Evolutionary conservation across 2,797 vertebrate genomes (phyloP).

Genomic region (Poecilia wingei): DNA sequence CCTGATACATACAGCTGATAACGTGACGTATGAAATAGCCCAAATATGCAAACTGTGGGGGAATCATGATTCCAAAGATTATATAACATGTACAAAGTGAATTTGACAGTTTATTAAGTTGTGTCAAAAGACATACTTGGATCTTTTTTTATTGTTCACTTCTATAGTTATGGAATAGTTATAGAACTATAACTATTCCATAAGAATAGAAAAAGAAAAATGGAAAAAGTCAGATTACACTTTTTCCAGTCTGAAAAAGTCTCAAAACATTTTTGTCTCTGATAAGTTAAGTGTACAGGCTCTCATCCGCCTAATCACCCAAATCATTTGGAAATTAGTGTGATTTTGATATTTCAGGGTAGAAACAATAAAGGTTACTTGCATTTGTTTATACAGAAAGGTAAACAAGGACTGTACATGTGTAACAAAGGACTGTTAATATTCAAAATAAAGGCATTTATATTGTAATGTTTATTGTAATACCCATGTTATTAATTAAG

Average conservation of each 20-base stretch:
- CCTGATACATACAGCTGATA: constrained; percentile 36
- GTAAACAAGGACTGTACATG: constrained; percentile 77
- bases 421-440: constrained; percentile 84
- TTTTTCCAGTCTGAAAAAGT: constrained; percentile 31
- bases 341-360: constrained; percentile 43
- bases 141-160: constrained; percentile 37
- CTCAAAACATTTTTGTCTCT: constrained; percentile 37
- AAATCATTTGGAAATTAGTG: constrained; percentile 38
- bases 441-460: constrained; percentile 81
- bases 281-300: constrained; percentile 42
- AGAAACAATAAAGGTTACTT: constrained; percentile 33
- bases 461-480: constrained; percentile 84
- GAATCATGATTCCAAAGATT: constrained; percentile 68
- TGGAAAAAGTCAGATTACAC: no score
- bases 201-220: no score
- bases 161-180: constrained; percentile 29
- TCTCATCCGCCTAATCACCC: constrained; percentile 6
- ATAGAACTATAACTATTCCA: no score
- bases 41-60: constrained; percentile 71
- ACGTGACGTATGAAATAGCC: constrained; percentile 49
- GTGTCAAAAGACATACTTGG: constrained; percentile 17
- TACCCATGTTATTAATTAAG: constrained; percentile 77
- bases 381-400: constrained; percentile 59
- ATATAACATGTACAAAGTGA: constrained; percentile 49
- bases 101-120: constrained; percentile 48